phyloP scores from a whole-genome alignment of 2,888 invertebrate species.

The Volucella inanis region DNA sequence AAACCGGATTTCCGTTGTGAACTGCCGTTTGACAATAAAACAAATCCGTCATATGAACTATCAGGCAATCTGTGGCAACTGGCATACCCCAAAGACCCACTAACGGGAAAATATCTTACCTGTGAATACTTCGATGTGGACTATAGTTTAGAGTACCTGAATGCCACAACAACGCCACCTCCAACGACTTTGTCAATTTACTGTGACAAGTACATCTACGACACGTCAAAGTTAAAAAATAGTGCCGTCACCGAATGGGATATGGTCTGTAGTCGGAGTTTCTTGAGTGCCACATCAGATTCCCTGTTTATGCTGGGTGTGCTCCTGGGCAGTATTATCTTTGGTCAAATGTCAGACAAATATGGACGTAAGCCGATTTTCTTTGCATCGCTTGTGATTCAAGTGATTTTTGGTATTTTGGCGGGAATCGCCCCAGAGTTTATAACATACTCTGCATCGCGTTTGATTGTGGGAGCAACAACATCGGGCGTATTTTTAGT shows the following conservation, averaged over 20 bases:
- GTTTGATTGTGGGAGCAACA: constrained; percentile 88
- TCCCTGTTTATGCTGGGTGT: constrained; percentile 88
- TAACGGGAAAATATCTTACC: constrained; percentile 83
- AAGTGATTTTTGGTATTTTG: constrained; percentile 87
- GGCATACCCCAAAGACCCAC: constrained; percentile 84
- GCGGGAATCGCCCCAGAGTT: constrained; percentile 88
- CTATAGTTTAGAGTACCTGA: constrained; percentile 80
- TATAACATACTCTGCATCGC: constrained; percentile 86
- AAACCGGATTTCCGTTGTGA: constrained; percentile 87
- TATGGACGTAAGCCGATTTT: constrained; percentile 89
- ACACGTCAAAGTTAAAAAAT: constrained; percentile 85
- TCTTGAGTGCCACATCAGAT: constrained; percentile 87
- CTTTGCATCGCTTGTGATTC: constrained; percentile 88
- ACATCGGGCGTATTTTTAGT: constrained; percentile 91
- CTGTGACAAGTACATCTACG: constrained; percentile 86
- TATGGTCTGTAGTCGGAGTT: constrained; percentile 87
- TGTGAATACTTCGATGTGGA: constrained; percentile 84
- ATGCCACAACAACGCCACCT: constrained; percentile 76
- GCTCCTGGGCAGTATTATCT: constrained; percentile 88
- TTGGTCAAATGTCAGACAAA: constrained; percentile 89
- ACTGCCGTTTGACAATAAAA: constrained; percentile 84
- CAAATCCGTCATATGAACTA: constrained; percentile 83
- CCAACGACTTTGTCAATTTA: constrained; percentile 78
- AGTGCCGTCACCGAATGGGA: constrained; percentile 88
- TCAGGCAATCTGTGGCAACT: constrained; percentile 83